Evolutionary conservation across 1,140 invertebrate genomes (phyloP).

Genomic region (Drosophila elegans): DNA sequence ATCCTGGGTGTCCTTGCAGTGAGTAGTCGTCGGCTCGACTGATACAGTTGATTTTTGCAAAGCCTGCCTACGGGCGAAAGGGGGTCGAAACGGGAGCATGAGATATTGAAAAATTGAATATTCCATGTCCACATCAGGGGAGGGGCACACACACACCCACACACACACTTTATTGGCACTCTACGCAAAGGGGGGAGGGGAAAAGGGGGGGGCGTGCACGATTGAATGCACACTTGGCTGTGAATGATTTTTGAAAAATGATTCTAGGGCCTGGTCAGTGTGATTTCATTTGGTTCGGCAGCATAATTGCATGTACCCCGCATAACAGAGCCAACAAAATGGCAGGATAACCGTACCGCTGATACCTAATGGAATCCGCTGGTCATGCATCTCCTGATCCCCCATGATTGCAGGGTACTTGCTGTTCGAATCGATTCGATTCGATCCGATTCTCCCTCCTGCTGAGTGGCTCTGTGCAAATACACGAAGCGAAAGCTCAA

Average conservation of each 20-base stretch:
- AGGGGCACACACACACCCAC: constrained; percentile 41
- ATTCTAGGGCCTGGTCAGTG: constrained; percentile 54
- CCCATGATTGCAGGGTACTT: constrained; percentile 1
- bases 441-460: constrained; percentile 1
- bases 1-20: constrained; percentile 38
- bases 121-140: constrained; percentile 64
- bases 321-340: constrained; percentile 6
- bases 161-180: constrained; percentile 70
- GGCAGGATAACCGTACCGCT: constrained; percentile 4
- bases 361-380: constrained; percentile 21
- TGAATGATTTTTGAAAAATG: constrained; percentile 80
- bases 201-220: constrained; percentile 34
- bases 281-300: constrained; percentile 70
- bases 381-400: not conserved
- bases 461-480: constrained; percentile 50
- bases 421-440: constrained; percentile 25
- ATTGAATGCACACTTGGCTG: constrained; percentile 78
- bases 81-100: constrained; percentile 49
- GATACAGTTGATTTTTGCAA: constrained; percentile 75
- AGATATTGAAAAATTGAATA: constrained; percentile 83
- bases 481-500: constrained; percentile 42
- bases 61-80: constrained; percentile 44
- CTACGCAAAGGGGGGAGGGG: constrained; percentile 16
- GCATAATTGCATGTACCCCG: constrained; percentile 72
- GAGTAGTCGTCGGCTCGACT: constrained; percentile 41